Evolutionary conservation across 2,888 invertebrate genomes (phyloP).

Genomic region (Noctua janthe): DNA sequence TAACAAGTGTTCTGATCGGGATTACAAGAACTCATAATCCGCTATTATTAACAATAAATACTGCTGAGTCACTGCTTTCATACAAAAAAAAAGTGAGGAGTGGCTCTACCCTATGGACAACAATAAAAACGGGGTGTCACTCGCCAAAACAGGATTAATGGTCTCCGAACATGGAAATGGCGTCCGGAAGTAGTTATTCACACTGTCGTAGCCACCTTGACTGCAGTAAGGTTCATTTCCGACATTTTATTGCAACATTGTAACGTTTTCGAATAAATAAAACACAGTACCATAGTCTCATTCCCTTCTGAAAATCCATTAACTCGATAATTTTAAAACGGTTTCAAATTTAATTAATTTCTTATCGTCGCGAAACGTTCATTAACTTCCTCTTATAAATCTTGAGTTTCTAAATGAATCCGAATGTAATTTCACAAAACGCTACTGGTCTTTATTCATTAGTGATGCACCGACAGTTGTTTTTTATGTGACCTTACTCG

Average conservation of each 20-base stretch:
- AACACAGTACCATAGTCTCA: constrained; percentile 6
- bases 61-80: constrained; percentile 53
- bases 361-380: constrained; percentile 17
- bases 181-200: constrained; percentile 77
- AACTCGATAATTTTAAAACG: constrained; percentile 6
- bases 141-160: constrained; percentile 79
- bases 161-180: constrained; percentile 76
- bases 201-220: constrained; percentile 71
- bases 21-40: constrained; percentile 12
- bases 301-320: not conserved
- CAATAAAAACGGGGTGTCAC: constrained; percentile 70
- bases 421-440: constrained; percentile 32
- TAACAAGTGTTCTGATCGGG: constrained; percentile 5
- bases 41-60: constrained; percentile 24
- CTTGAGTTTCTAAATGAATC: constrained; percentile 26
- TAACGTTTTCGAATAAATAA: constrained; percentile 34
- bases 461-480: constrained; percentile 43
- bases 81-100: constrained; percentile 68
- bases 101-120: constrained; percentile 74
- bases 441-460: constrained; percentile 41
- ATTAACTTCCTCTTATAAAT: constrained; percentile 27
- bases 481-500: constrained; percentile 50
- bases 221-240: constrained; percentile 61
- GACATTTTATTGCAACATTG: constrained; percentile 49
- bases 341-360: constrained; percentile 3